Percentiles rank a stretch among this genome's conserved stretches.
These are phyloP conservation scores for Oxyteleia sp. DNA, from an alignment of 2,888 invertebrate species.

Conservation along the genomic window DNA sequence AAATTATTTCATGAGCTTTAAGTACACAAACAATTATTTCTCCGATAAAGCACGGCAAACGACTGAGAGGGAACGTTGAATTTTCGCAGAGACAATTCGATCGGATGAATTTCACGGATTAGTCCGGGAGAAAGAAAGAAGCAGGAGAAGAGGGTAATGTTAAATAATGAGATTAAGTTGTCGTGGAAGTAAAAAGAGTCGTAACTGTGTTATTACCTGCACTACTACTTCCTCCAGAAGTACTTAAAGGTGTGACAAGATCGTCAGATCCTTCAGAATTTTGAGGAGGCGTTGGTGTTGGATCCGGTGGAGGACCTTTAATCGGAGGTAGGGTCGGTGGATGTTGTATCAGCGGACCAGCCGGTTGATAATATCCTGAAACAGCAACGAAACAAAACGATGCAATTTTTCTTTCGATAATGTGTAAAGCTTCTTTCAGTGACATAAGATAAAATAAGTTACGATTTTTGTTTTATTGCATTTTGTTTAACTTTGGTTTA, in stretches of 20 bases:
- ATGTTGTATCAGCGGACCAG: constrained; percentile 93
- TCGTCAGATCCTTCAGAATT: constrained; percentile 87
- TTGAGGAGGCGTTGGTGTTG: constrained; percentile 86
- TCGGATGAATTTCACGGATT: constrained; percentile 49
- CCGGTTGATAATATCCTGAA: constrained; percentile 96
- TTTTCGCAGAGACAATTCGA: constrained; percentile 38
- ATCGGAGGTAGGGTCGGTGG: constrained; percentile 85
- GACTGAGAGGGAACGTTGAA: constrained; percentile 35
- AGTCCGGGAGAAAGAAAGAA: constrained; percentile 31
- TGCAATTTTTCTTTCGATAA: constrained; percentile 9
- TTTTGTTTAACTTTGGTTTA: too few species aligned
- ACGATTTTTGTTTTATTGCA: too few species aligned
- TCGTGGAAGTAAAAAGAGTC: constrained; percentile 36
- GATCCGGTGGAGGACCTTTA: constrained; percentile 85
- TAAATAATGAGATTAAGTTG: constrained; percentile 62
- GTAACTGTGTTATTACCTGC: constrained; percentile 71
- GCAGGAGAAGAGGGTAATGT: constrained; percentile 41
- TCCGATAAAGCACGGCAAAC: constrained; percentile 23
- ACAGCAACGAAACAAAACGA: constrained; percentile 73
- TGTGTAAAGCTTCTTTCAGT: background rate
- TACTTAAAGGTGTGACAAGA: constrained; percentile 85
- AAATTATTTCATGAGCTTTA: background rate
- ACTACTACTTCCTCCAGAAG: constrained; percentile 86
- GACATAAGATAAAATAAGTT: too few species aligned
- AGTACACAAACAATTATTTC: constrained; percentile 38